A percentile compares a stretch with the other conserved stretches of the same genome.
These are phyloP conservation scores for Rhopalosiphum nymphaeae DNA, from an alignment of 2,888 invertebrate species.

Conservation along the genomic window DNA sequence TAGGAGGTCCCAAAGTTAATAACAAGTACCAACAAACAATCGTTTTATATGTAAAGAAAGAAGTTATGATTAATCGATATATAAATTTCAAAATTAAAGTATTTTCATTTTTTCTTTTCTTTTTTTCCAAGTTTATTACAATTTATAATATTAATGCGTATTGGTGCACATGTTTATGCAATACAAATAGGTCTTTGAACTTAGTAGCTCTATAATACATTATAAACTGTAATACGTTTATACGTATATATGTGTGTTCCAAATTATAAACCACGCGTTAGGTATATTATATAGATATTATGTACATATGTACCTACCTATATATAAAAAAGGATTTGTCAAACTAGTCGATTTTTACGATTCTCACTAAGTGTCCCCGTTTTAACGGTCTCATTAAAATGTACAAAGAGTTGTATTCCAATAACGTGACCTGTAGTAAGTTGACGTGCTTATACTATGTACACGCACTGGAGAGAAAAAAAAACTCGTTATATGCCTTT, in stretches of 20 bases:
- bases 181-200: background rate
- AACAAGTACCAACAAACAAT: background rate
- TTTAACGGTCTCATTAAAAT: slow-evolving; percentile 24
- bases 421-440: slow-evolving; percentile 38
- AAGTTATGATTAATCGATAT: background rate
- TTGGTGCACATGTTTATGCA: background rate
- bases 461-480: background rate
- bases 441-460: background rate
- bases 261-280: background rate
- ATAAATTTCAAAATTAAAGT: background rate
- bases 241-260: background rate
- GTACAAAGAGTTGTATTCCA: background rate
- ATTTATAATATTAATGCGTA: background rate
- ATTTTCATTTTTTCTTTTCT: no score
- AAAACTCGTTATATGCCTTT: slow-evolving; percentile 37
- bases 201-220: background rate
- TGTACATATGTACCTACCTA: background rate
- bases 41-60: background rate
- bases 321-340: slow-evolving; percentile 33
- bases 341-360: slow-evolving; percentile 10
- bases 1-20: background rate
- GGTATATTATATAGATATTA: background rate
- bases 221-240: background rate
- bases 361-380: slow-evolving; percentile 10
- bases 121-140: background rate